Conservation (phyloP, 2,797 vertebrate genomes). For the Nyctalus aviator region DNA sequence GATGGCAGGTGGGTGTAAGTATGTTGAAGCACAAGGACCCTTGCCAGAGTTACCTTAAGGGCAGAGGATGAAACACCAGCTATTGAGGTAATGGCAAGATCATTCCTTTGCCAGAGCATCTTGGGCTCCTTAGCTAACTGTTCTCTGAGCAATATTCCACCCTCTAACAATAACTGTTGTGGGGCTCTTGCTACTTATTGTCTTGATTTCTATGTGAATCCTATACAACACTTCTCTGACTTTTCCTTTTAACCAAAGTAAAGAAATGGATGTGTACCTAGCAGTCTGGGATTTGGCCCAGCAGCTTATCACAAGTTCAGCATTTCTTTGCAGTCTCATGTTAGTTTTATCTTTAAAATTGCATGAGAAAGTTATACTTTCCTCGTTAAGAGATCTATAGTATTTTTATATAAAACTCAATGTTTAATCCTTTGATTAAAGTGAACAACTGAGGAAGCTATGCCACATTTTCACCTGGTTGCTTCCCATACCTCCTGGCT, state of each 20-base stretch:
- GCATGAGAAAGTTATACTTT: constrained; percentile 60
- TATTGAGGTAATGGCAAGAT: background rate
- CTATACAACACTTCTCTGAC: background rate
- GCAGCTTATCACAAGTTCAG: constrained; percentile 26
- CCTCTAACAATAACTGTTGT: background rate
- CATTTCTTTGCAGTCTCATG: constrained; percentile 16
- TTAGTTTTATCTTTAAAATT: constrained; percentile 70
- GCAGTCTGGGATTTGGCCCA: background rate
- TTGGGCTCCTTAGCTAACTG: background rate
- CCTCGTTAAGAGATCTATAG: constrained; percentile 17
- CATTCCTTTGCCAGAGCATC: background rate
- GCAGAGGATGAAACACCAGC: background rate
- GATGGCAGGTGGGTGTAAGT: too few species aligned
- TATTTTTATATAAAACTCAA: constrained; percentile 38
- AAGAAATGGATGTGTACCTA: background rate
- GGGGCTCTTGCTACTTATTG: background rate
- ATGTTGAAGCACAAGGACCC: background rate
- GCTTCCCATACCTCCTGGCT: constrained; percentile 18
- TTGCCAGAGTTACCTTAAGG: background rate
- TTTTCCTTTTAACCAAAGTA: constrained; percentile 23
- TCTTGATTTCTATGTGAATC: constrained; percentile 11
- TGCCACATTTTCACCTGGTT: background rate
- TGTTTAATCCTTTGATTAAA: constrained; percentile 46
- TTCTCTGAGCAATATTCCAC: background rate
- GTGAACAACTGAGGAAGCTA: constrained; percentile 6